Percentiles rank a stretch among this genome's conserved stretches.
Conservation (phyloP, 2,113 vertebrate species). For the Eretmochelys imbricata region DNA sequence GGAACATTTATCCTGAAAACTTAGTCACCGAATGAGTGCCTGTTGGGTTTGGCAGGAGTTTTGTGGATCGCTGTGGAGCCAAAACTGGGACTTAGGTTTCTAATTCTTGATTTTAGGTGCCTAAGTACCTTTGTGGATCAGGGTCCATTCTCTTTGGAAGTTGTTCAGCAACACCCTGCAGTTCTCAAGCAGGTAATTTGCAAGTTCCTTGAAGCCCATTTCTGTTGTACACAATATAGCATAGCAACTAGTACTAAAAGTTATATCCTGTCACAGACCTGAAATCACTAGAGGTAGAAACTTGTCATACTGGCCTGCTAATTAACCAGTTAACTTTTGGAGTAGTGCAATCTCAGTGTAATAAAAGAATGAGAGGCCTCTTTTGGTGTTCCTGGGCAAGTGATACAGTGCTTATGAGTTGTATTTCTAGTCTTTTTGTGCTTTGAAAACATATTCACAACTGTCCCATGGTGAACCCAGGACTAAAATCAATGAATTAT, state of each 20-base stretch:
- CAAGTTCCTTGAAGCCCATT: conserved; percentile 40
- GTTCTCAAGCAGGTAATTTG: conserved; percentile 54
- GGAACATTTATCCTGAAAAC: too few relatives aligned
- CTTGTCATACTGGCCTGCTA: conserved; percentile 66
- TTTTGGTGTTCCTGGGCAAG: conserved; percentile 55
- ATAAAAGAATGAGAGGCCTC: conserved; percentile 69
- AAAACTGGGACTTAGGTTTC: too few relatives aligned
- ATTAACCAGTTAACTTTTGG: conserved; percentile 58
- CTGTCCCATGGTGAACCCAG: neutral
- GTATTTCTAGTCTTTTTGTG: conserved; percentile 4
- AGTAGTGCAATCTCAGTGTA: conserved; percentile 57
- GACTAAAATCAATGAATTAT: neutral
- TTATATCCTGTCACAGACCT: conserved; percentile 64
- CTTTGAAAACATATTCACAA: conserved; percentile 34
- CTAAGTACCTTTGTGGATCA: too few relatives aligned
- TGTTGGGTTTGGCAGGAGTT: too few relatives aligned
- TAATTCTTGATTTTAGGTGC: too few relatives aligned
- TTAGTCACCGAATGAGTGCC: too few relatives aligned
- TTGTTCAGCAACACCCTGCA: conserved; percentile 62
- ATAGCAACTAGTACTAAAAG: conserved; percentile 47
- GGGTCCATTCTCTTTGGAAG: conserved; percentile 42
- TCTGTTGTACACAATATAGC: conserved; percentile 35
- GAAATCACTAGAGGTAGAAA: conserved; percentile 62
- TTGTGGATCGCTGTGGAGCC: too few relatives aligned
- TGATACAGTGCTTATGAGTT: conserved; percentile 62